These are phyloP conservation scores for Hydrophis major DNA, from an alignment of 2,797 vertebrate genomes.

Conservation along the genomic window DNA sequence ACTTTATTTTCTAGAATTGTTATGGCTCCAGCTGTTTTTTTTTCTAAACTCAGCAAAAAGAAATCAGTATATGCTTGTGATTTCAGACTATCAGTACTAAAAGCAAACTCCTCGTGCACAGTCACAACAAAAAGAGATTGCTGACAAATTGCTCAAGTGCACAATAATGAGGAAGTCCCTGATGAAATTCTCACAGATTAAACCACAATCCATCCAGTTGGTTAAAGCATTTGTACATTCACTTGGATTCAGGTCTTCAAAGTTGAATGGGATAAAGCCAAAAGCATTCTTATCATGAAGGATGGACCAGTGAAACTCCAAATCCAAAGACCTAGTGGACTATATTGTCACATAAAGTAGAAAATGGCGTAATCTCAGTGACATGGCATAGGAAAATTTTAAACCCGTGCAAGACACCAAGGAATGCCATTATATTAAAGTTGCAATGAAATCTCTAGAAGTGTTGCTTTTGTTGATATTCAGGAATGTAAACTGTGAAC, in stretches of 20 bases:
- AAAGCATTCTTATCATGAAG: background rate
- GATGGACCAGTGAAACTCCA: background rate
- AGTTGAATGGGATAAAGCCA: background rate
- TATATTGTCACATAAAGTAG: background rate
- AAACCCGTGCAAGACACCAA: background rate
- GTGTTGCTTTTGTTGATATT: background rate
- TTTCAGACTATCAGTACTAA: background rate
- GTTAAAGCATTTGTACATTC: background rate
- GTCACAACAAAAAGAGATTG: background rate
- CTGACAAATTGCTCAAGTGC: background rate
- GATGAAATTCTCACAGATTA: background rate
- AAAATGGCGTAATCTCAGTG: background rate
- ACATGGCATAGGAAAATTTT: background rate
- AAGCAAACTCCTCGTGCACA: background rate
- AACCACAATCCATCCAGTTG: background rate
- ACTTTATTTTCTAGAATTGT: background rate
- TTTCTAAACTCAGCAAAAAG: background rate
- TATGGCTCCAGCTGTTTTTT: background rate
- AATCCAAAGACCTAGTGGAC: background rate
- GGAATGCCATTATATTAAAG: background rate
- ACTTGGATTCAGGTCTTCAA: background rate
- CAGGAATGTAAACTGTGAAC: background rate
- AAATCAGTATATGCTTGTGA: background rate
- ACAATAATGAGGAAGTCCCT: background rate
- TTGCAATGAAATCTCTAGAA: background rate